Percentiles rank a stretch among this genome's conserved stretches.
Conservation (phyloP, 37 sponge, comb jelly and placozoan genomes). For the Oscarella lobularis region DNA sequence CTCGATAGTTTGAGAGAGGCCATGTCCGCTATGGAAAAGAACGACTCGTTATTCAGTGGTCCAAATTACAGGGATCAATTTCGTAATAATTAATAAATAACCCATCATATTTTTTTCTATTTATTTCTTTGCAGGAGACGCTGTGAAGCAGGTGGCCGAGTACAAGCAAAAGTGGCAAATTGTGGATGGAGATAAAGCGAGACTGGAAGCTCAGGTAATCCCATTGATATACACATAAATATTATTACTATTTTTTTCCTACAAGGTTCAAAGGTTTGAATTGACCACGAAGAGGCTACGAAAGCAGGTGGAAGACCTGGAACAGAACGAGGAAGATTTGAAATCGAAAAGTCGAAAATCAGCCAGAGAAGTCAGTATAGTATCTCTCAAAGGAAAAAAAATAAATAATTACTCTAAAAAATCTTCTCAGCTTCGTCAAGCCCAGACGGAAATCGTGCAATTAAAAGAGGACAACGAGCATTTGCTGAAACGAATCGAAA, state of each 20-base stretch:
- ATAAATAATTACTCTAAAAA: no score
- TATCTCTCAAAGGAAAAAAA: no score
- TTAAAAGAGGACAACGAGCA: neutral
- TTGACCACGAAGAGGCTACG: neutral
- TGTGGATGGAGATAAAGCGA: neutral
- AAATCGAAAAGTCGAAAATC: neutral
- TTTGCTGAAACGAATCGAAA: neutral
- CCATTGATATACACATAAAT: neutral
- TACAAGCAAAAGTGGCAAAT: neutral
- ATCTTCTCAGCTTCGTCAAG: no score
- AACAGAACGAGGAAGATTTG: neutral
- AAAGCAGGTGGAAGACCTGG: conserved; percentile 1
- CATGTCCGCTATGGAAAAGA: neutral
- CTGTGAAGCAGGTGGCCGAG: neutral
- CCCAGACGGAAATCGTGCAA: neutral
- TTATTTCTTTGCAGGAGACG: neutral
- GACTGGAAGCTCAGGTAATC: neutral
- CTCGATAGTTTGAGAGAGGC: neutral
- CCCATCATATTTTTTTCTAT: neutral
- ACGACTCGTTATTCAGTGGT: neutral
- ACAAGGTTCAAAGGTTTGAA: neutral
- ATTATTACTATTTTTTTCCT: neutral
- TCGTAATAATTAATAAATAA: neutral
- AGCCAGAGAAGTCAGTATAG: neutral
- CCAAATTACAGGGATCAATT: neutral